phyloP scores from a whole-genome alignment of 2,888 invertebrate genomes.

The Drosophila paranaensis region DNA sequence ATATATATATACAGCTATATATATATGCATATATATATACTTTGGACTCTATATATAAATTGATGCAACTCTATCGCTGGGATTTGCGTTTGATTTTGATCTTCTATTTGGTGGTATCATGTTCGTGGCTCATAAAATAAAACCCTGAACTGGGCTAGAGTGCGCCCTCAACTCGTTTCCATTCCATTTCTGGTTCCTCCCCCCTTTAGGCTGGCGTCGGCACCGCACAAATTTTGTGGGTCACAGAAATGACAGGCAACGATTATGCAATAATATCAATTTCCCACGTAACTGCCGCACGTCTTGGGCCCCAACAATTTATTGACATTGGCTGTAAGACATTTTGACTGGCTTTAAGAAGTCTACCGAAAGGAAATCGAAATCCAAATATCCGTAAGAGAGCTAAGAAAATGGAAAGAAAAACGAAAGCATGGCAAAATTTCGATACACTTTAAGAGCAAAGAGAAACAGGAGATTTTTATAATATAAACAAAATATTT shows the following conservation, averaged over 20 bases:
- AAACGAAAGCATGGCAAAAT: neutral
- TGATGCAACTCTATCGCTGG: conserved; percentile 9
- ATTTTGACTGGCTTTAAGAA: conserved; percentile 37
- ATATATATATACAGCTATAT: neutral
- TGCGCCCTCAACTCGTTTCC: neutral
- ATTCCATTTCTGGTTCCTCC: neutral
- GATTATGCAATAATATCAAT: conserved; percentile 55
- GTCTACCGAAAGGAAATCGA: conserved; percentile 1
- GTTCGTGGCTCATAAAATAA: conserved; percentile 50
- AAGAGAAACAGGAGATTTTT: too few species aligned
- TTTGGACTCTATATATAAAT: neutral
- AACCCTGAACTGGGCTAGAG: conserved; percentile 26
- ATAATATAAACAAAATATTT: too few species aligned
- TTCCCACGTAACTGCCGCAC: conserved; percentile 35
- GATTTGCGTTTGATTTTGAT: conserved; percentile 26
- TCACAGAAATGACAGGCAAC: conserved; percentile 30
- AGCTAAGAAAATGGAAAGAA: neutral
- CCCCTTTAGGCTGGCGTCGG: neutral
- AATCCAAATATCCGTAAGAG: neutral
- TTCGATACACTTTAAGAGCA: conserved; percentile 6
- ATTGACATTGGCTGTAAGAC: conserved; percentile 33
- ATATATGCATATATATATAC: conserved; percentile 2
- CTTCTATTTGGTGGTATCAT: conserved; percentile 40
- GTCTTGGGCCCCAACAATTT: conserved; percentile 32
- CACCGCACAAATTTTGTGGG: conserved; percentile 27